Evolutionary conservation across 2,888 invertebrate genomes (phyloP).

Genomic region (Acleris laterana): DNA sequence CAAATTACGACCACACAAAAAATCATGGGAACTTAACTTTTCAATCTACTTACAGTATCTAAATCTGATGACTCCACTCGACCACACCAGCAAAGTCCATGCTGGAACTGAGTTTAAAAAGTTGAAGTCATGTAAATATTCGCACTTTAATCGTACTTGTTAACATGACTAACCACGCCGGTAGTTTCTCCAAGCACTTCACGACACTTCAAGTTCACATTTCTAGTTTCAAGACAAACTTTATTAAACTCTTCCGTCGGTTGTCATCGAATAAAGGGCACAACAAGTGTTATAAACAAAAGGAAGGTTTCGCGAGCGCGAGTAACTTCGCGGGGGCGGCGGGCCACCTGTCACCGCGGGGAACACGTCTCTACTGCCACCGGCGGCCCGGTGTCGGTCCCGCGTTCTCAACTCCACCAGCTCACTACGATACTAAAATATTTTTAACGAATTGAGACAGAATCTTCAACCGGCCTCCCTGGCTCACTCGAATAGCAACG

Average conservation of each 20-base stretch:
- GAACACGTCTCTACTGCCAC: slow-evolving; percentile 77
- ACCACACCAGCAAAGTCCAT: slow-evolving; percentile 61
- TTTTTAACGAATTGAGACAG: not conserved
- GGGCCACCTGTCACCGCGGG: slow-evolving; percentile 76
- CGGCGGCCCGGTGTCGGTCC: slow-evolving; percentile 46
- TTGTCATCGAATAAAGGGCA: slow-evolving; percentile 51
- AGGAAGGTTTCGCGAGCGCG: slow-evolving; percentile 72
- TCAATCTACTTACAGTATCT: slow-evolving; percentile 52
- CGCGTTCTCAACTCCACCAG: slow-evolving; percentile 62
- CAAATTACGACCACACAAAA: slow-evolving; percentile 43
- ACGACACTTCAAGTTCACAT: slow-evolving; percentile 74
- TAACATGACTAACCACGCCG: slow-evolving; percentile 67
- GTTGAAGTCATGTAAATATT: slow-evolving; percentile 68
- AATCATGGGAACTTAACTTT: slow-evolving; percentile 39
- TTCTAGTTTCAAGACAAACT: slow-evolving; percentile 49
- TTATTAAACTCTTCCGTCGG: slow-evolving; percentile 46
- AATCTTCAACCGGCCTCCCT: slow-evolving; percentile 40
- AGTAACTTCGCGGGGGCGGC: slow-evolving; percentile 59
- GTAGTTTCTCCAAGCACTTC: slow-evolving; percentile 73
- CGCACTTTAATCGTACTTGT: slow-evolving; percentile 76
- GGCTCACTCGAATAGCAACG: slow-evolving; percentile 25
- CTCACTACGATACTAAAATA: slow-evolving; percentile 50
- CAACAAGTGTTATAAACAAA: slow-evolving; percentile 77
- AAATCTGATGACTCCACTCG: slow-evolving; percentile 44
- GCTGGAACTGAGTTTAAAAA: slow-evolving; percentile 64